phyloP scores from a whole-genome alignment of 2,113 vertebrate species.

The Alethe diademata region DNA sequence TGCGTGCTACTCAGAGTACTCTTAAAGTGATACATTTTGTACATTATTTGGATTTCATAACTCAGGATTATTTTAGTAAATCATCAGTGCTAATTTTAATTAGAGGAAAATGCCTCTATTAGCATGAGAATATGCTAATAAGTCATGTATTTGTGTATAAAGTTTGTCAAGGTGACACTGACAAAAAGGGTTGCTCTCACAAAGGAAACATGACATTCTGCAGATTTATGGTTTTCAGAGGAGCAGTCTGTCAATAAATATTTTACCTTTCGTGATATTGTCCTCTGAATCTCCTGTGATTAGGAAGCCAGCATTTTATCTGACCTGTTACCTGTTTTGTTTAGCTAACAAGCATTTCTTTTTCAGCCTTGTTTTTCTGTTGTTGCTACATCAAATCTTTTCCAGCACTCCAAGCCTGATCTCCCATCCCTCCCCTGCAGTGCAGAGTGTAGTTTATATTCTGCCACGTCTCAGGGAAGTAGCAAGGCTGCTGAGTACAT shows the following conservation, averaged over 20 bases:
- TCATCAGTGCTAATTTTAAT: background rate
- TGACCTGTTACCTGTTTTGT: background rate
- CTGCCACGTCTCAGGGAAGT: background rate
- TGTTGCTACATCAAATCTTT: background rate
- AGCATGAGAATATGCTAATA: background rate
- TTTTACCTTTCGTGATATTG: background rate
- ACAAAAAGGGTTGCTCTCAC: background rate
- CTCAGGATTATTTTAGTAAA: background rate
- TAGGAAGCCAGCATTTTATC: background rate
- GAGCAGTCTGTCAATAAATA: background rate
- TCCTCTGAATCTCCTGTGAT: background rate
- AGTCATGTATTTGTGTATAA: background rate
- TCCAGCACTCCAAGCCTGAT: background rate
- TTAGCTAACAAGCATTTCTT: background rate
- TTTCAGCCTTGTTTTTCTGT: background rate
- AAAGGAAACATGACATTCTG: background rate
- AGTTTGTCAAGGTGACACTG: background rate
- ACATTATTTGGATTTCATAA: slow-evolving; percentile 17
- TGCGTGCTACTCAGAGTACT: background rate
- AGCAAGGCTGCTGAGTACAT: background rate
- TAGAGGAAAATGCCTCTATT: background rate
- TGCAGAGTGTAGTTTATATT: background rate
- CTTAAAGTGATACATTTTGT: background rate
- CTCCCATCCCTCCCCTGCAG: background rate
- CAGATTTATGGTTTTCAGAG: background rate